A percentile compares a stretch with the other conserved stretches of the same genome.
phyloP scores from a whole-genome alignment of 1,140 invertebrate genomes.

The Drosophila parvula region DNA sequence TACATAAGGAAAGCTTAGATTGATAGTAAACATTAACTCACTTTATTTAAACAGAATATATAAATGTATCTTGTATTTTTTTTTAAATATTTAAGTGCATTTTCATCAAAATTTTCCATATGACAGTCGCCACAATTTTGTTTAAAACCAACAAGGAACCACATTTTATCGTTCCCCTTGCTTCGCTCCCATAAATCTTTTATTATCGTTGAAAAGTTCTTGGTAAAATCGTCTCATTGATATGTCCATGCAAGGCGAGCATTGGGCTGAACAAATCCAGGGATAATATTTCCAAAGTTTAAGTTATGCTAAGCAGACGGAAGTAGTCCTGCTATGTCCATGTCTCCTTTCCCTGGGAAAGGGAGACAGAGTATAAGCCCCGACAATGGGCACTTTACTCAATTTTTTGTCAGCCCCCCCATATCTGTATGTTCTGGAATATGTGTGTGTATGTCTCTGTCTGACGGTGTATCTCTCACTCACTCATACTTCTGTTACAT shows the following conservation, averaged over 20 bases:
- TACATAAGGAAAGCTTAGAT: too few species aligned
- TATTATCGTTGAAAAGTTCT: constrained; percentile 16
- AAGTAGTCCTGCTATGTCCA: constrained; percentile 11
- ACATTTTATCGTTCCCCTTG: background rate
- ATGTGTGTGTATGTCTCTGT: constrained; percentile 11
- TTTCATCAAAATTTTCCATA: background rate
- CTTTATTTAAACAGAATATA: too few species aligned
- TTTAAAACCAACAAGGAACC: background rate
- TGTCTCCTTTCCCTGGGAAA: background rate
- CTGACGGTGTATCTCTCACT: constrained; percentile 11
- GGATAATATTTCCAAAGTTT: constrained; percentile 49
- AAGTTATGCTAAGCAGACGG: constrained; percentile 44
- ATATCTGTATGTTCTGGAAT: constrained; percentile 6
- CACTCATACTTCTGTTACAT: constrained; percentile 15
- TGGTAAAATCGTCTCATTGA: constrained; percentile 28
- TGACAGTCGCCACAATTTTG: too few species aligned
- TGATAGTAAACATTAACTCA: too few species aligned
- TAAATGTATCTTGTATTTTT: too few species aligned
- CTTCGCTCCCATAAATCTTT: background rate
- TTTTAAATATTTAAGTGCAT: background rate
- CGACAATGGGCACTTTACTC: constrained; percentile 35
- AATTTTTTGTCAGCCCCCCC: constrained; percentile 37
- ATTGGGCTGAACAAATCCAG: constrained; percentile 16
- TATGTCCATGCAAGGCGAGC: constrained; percentile 7
- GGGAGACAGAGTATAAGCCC: constrained; percentile 19